Evolutionary conservation across 2,888 invertebrate species (phyloP).

Genomic region (Spicauda simplicius): DNA sequence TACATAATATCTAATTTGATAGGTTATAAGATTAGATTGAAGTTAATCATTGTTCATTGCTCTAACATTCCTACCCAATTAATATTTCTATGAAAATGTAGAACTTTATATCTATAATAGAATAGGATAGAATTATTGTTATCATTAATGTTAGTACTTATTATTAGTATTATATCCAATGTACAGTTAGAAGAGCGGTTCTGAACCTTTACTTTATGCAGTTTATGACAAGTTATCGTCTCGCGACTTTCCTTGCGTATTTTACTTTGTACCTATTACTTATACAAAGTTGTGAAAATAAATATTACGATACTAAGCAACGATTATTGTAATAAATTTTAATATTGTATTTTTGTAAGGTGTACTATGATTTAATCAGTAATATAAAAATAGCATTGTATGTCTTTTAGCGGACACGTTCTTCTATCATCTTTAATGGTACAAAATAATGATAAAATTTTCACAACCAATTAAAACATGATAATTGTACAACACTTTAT

Average conservation of each 20-base stretch:
- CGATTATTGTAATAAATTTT: no score
- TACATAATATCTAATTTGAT: constrained; percentile 38
- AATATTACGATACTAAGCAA: background rate
- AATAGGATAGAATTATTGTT: background rate
- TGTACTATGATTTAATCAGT: background rate
- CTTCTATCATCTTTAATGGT: constrained; percentile 56
- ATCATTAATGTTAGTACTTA: background rate
- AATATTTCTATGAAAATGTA: constrained; percentile 38
- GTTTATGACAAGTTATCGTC: background rate
- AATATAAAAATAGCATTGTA: no score
- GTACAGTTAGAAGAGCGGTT: background rate
- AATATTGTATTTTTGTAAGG: background rate
- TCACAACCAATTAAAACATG: background rate
- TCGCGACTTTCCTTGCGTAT: background rate
- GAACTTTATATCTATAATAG: background rate
- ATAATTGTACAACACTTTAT: constrained; percentile 34
- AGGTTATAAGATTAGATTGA: constrained; percentile 73
- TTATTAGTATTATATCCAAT: background rate
- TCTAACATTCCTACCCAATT: constrained; percentile 49
- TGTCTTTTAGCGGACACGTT: background rate
- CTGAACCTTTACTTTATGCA: background rate
- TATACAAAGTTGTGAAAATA: background rate
- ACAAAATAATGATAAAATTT: constrained; percentile 66
- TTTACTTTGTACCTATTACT: background rate
- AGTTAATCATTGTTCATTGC: constrained; percentile 74